Evolutionary conservation across 2,797 vertebrate species (phyloP).

Genomic region (Allobates femoralis): DNA sequence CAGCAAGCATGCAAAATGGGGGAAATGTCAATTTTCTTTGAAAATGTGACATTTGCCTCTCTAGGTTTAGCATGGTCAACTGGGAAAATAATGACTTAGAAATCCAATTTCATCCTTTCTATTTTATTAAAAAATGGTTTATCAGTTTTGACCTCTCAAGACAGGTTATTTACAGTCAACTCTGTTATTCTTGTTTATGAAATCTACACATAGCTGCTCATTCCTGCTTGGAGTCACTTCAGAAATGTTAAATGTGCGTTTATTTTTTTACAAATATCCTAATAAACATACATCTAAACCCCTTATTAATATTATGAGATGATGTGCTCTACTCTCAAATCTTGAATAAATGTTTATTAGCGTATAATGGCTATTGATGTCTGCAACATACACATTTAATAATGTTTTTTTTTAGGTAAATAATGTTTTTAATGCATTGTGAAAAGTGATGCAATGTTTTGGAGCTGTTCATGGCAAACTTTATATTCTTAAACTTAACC

Average conservation of each 20-base stretch:
- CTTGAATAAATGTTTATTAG: no score
- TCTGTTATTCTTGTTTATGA: constrained; percentile 52
- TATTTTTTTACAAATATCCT: not conserved
- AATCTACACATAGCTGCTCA: constrained; percentile 12
- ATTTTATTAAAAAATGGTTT: constrained; percentile 57
- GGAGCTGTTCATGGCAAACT: no score
- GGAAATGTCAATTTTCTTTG: constrained; percentile 61
- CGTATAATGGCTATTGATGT: no score
- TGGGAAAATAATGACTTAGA: constrained; percentile 62
- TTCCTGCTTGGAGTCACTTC: not conserved
- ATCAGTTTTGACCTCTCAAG: constrained; percentile 55
- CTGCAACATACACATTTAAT: no score
- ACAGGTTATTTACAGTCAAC: constrained; percentile 58
- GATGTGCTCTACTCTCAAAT: no score
- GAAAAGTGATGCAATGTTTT: no score
- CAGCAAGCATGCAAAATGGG: constrained; percentile 56
- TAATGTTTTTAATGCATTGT: not conserved
- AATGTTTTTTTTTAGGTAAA: not conserved
- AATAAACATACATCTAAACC: not conserved
- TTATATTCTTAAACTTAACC: no score
- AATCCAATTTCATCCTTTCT: constrained; percentile 60
- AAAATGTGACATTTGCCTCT: constrained; percentile 53
- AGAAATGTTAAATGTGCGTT: constrained; percentile 11
- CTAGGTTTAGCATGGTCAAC: constrained; percentile 49
- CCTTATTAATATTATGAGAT: not conserved